These are phyloP conservation scores for Alosa alosa DNA, from an alignment of 2,113 vertebrate species.

Conservation along the genomic window DNA sequence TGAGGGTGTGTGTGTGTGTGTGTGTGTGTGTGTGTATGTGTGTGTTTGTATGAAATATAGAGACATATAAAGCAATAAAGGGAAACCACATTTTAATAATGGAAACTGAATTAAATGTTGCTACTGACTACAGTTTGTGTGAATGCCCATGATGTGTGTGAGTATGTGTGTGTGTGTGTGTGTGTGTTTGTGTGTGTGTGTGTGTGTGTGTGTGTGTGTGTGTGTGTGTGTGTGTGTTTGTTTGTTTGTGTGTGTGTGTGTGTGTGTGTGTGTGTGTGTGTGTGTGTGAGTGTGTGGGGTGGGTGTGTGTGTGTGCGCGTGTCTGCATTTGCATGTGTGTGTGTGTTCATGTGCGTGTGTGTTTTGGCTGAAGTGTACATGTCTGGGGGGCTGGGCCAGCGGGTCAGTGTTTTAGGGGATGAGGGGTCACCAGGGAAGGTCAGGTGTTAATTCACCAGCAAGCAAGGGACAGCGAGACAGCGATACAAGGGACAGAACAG, in stretches of 20 bases:
- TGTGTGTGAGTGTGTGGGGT: too few relatives aligned
- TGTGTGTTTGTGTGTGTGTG: background rate
- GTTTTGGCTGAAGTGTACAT: slow-evolving; percentile 15
- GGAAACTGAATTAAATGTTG: background rate
- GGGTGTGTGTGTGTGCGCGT: background rate
- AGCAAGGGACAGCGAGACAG: slow-evolving; percentile 33
- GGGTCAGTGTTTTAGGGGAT: slow-evolving; percentile 27
- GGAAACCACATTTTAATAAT: background rate
- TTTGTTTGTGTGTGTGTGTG: slow-evolving; percentile 16
- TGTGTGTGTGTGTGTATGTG: background rate
- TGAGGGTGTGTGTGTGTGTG: too few relatives aligned
- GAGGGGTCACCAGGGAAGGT: slow-evolving; percentile 59
- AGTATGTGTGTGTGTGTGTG: background rate
- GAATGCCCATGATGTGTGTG: background rate
- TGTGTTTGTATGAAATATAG: background rate
- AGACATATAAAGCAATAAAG: background rate
- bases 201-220: background rate
- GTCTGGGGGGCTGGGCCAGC: slow-evolving; percentile 24
- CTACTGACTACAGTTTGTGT: background rate
- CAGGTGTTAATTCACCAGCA: slow-evolving; percentile 57
- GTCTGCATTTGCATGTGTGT: background rate
- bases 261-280: background rate
- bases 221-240: background rate
- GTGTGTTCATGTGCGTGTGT: slow-evolving; percentile 14
- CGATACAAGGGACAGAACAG: slow-evolving; percentile 2